Conservation (phyloP, 2,888 invertebrate species). For the Megamerina dolium region DNA sequence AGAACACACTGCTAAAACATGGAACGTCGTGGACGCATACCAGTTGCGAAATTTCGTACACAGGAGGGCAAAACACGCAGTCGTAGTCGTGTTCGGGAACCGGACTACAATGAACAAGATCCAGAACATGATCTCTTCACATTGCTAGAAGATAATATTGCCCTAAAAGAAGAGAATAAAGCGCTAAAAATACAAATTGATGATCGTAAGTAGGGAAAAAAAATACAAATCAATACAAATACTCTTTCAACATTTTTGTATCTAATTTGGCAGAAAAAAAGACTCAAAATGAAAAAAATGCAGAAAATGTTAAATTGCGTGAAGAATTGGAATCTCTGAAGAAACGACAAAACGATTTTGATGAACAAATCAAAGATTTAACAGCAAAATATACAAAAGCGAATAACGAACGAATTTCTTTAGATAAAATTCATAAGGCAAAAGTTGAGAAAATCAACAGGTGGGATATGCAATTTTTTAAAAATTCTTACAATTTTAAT, state of each 20-base stretch:
- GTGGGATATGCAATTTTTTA: too few species aligned
- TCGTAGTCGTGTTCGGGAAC: conserved; percentile 45
- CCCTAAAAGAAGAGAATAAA: conserved; percentile 46
- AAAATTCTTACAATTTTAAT: too few species aligned
- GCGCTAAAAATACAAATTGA: conserved; percentile 42
- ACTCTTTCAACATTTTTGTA: neutral
- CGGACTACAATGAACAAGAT: conserved; percentile 46
- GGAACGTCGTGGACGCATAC: conserved; percentile 47
- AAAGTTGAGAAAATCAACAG: conserved; percentile 40
- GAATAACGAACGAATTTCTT: conserved; percentile 37
- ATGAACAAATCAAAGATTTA: conserved; percentile 35
- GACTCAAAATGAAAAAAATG: conserved; percentile 35
- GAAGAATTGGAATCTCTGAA: conserved; percentile 32
- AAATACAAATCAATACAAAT: neutral
- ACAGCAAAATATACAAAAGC: conserved; percentile 34
- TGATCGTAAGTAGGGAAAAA: conserved; percentile 33
- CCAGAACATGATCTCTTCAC: conserved; percentile 48
- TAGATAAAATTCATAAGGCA: conserved; percentile 43
- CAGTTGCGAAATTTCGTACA: conserved; percentile 47
- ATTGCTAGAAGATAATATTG: conserved; percentile 46
- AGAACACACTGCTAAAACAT: too few species aligned
- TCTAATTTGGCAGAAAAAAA: conserved; percentile 34
- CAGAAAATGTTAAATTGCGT: conserved; percentile 37
- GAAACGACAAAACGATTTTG: conserved; percentile 32
- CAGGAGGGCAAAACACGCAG: conserved; percentile 47